Evolutionary conservation across 2,797 vertebrate species (phyloP).

Genomic region (Margarornis squamiger): DNA sequence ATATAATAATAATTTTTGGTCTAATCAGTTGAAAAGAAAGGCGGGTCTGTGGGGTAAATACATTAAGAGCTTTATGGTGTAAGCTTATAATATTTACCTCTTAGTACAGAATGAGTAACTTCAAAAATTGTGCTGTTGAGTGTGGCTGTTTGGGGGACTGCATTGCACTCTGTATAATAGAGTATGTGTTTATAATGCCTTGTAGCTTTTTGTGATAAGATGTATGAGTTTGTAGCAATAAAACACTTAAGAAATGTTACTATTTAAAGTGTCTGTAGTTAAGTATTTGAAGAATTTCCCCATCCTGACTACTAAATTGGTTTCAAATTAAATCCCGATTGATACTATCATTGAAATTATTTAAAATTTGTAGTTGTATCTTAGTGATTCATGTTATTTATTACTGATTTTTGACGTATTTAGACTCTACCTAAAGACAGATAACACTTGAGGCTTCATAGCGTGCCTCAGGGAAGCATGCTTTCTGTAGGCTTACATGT

Average conservation of each 20-base stretch:
- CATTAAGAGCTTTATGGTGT: constrained; percentile 35
- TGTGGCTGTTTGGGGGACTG: constrained; percentile 68
- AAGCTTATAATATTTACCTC: constrained; percentile 60
- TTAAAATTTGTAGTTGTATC: neutral
- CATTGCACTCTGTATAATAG: constrained; percentile 72
- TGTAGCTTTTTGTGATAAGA: constrained; percentile 74
- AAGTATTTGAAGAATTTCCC: neutral
- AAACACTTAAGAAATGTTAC: constrained; percentile 61
- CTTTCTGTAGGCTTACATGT: neutral
- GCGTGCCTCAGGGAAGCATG: neutral
- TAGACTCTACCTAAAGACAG: neutral
- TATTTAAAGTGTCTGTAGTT: constrained; percentile 15
- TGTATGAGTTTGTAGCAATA: constrained; percentile 80
- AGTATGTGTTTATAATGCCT: constrained; percentile 70
- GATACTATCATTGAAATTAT: neutral
- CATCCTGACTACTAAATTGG: neutral
- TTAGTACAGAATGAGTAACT: constrained; percentile 57
- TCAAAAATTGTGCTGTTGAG: constrained; percentile 68
- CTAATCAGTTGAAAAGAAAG: constrained; percentile 68
- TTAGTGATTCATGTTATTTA: neutral
- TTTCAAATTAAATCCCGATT: neutral
- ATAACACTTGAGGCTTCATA: neutral
- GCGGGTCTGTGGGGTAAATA: constrained; percentile 60
- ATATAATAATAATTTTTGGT: constrained; percentile 64
- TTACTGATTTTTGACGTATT: neutral